Conservation (phyloP, 2,888 invertebrate genomes). For the Xanthia togata region DNA sequence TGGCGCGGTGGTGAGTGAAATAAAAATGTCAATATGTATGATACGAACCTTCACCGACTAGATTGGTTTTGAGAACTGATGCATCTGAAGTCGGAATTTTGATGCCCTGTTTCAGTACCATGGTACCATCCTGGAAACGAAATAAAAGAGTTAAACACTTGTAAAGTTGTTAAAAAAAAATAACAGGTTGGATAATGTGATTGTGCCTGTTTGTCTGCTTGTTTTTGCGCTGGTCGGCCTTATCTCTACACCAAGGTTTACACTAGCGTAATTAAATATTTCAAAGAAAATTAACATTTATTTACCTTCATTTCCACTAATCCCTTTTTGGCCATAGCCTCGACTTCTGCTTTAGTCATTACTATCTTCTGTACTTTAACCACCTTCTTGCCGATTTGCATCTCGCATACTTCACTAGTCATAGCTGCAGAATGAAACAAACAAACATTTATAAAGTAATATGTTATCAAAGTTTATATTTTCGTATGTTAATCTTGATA, state of each 20-base stretch:
- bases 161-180: not conserved
- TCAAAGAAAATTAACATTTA: not conserved
- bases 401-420: slow-evolving; percentile 81
- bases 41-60: slow-evolving; percentile 75
- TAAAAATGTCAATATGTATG: not conserved
- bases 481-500: not conserved
- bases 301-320: slow-evolving; percentile 91
- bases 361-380: slow-evolving; percentile 92
- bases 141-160: slow-evolving; percentile 1
- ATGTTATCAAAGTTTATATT: not conserved
- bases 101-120: slow-evolving; percentile 87
- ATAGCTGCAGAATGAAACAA: slow-evolving; percentile 64
- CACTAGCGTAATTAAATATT: not conserved
- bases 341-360: slow-evolving; percentile 92
- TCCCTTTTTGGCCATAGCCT: slow-evolving; percentile 92
- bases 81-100: slow-evolving; percentile 81
- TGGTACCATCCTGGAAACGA: slow-evolving; percentile 84
- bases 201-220: not conserved
- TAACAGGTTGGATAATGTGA: not conserved
- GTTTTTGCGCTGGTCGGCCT: not conserved
- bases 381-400: slow-evolving; percentile 91
- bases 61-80: slow-evolving; percentile 72
- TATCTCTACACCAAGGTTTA: not conserved
- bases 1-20: not conserved
- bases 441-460: not conserved